Evolutionary conservation across 2,797 vertebrate species (phyloP).

Genomic region (Huso huso): DNA sequence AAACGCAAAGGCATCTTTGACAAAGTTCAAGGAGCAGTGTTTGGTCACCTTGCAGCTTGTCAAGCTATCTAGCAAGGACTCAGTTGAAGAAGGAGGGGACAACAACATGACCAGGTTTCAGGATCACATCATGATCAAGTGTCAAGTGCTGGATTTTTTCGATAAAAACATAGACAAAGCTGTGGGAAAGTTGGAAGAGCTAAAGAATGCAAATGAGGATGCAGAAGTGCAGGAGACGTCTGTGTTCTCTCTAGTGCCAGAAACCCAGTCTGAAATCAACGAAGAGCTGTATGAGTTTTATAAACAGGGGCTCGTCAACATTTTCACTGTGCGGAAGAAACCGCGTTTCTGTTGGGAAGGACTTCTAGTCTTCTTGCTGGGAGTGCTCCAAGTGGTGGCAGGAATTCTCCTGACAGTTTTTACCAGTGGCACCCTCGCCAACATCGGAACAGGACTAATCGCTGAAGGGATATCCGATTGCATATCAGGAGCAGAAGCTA

Average conservation of each 20-base stretch:
- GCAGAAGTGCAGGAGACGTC: conserved; percentile 12
- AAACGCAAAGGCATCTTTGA: conserved; percentile 32
- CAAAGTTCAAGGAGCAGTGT: conserved; percentile 19
- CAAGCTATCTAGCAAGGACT: not conserved
- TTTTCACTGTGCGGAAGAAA: conserved; percentile 14
- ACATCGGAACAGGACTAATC: conserved; percentile 11
- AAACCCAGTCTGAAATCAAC: conserved; percentile 5
- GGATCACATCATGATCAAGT: conserved; percentile 5
- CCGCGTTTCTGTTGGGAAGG: conserved; percentile 19
- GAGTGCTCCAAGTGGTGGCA: conserved; percentile 3
- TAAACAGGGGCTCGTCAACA: conserved; percentile 2
- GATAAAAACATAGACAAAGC: conserved; percentile 30
- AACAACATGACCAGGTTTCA: not conserved
- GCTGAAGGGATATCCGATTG: conserved; percentile 15
- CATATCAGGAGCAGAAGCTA: conserved; percentile 18
- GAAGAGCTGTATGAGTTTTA: conserved; percentile 6
- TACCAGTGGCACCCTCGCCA: not conserved
- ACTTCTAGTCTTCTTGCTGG: conserved; percentile 11
- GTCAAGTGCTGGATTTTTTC: conserved; percentile 13
- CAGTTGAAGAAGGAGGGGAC: too few relatives aligned
- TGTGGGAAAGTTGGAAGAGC: conserved; percentile 17
- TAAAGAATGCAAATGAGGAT: conserved; percentile 6
- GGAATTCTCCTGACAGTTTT: conserved; percentile 4
- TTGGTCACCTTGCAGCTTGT: not conserved
- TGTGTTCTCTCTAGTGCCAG: conserved; percentile 10